phyloP scores from a whole-genome alignment of 2,888 invertebrate species.

The Tenthredo amoena region DNA sequence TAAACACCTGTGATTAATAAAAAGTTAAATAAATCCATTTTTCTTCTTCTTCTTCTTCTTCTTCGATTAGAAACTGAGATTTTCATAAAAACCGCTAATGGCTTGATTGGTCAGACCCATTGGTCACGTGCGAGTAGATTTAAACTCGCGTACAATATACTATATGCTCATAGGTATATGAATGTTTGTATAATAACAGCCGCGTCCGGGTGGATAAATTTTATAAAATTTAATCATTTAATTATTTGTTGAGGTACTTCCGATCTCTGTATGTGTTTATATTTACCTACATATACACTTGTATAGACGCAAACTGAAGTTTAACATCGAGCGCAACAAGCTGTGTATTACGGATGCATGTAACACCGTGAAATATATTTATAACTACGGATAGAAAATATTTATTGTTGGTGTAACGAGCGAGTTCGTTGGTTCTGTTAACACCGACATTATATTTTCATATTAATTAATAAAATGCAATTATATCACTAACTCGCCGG shows the following conservation, averaged over 20 bases:
- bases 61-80: neutral
- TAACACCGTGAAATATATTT: neutral
- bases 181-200: neutral
- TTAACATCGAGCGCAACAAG: too few relatives aligned
- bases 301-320: neutral
- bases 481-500: slow-evolving; percentile 2
- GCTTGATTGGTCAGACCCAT: neutral
- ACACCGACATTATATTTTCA: neutral
- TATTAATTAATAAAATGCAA: slow-evolving; percentile 21
- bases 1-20: neutral
- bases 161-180: neutral
- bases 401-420: neutral
- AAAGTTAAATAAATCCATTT: neutral
- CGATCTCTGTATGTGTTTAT: neutral
- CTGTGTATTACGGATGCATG: neutral
- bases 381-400: neutral
- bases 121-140: neutral
- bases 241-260: neutral
- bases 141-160: too few relatives aligned
- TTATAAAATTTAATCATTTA: neutral
- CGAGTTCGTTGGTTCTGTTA: neutral
- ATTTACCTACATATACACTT: neutral
- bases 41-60: too few relatives aligned
- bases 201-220: neutral
- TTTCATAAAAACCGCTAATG: neutral